Percentiles rank a stretch among this genome's conserved stretches.
These are phyloP conservation scores for Ameiurus melas DNA, from an alignment of 2,113 vertebrate species.

Conservation along the genomic window DNA sequence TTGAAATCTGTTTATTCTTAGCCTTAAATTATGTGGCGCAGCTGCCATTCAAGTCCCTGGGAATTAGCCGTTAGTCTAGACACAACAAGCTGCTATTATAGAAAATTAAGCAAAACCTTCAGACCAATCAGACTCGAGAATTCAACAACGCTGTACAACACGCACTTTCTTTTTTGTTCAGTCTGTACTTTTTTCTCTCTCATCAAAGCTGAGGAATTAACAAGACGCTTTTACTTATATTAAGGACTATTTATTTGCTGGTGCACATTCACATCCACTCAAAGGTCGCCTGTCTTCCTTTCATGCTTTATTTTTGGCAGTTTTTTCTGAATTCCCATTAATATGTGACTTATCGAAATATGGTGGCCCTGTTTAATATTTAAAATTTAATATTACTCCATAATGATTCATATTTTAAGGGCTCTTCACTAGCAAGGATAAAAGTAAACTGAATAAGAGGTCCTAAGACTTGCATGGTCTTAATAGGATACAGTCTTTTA, in stretches of 20 bases:
- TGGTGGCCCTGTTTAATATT: background rate
- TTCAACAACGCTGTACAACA: background rate
- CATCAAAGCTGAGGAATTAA: background rate
- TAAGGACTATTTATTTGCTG: constrained; percentile 50
- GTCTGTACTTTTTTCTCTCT: background rate
- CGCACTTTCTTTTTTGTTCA: background rate
- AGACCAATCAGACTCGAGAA: background rate
- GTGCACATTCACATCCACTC: background rate
- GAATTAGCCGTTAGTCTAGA: background rate
- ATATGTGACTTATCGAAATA: background rate
- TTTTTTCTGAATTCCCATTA: constrained; percentile 6
- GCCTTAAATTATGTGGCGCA: background rate
- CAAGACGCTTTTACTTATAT: background rate
- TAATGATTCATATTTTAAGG: background rate
- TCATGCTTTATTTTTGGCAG: background rate
- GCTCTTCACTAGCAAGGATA: background rate
- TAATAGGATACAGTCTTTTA: background rate
- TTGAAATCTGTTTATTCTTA: background rate
- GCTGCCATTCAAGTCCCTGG: background rate
- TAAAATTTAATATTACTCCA: background rate
- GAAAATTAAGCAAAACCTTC: background rate
- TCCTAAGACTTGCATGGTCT: background rate
- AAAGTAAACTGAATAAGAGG: background rate
- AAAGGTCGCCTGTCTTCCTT: background rate
- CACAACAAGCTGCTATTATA: background rate